Percentiles rank a stretch among this genome's conserved stretches.
Conservation (phyloP, 2,797 vertebrate species). For the Hippopotamyrus pictus region DNA sequence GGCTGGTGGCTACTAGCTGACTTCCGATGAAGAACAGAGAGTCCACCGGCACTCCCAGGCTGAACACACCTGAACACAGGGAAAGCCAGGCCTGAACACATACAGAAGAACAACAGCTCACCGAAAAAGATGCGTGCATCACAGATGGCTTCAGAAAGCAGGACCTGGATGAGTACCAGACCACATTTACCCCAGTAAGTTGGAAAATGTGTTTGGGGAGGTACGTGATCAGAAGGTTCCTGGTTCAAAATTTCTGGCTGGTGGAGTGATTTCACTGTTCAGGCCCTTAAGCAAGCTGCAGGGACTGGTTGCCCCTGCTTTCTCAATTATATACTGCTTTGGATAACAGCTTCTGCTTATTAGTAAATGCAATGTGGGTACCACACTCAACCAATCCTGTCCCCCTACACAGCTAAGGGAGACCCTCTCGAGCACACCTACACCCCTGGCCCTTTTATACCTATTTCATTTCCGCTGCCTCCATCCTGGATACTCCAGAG, state of each 20-base stretch:
- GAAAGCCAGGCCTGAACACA: neutral
- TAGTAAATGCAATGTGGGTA: neutral
- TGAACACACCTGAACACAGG: slow-evolving; percentile 63
- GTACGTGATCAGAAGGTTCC: neutral
- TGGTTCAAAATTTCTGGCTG: neutral
- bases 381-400: neutral
- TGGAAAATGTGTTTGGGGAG: neutral
- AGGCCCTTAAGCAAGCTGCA: neutral
- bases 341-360: neutral
- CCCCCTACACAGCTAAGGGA: neutral
- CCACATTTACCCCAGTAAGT: neutral
- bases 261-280: neutral
- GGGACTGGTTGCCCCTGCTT: neutral
- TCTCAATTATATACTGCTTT: neutral
- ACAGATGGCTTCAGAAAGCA: neutral
- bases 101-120: neutral
- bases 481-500: slow-evolving; percentile 96
- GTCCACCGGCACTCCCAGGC: slow-evolving; percentile 89
- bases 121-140: neutral
- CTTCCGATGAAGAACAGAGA: slow-evolving; percentile 97
- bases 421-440: neutral
- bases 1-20: slow-evolving; percentile 94
- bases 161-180: neutral
- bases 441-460: slow-evolving; percentile 47
- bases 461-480: slow-evolving; percentile 88